Evolutionary conservation across 2,113 vertebrate genomes (phyloP).

Genomic region (Sceloporus tristichus): DNA sequence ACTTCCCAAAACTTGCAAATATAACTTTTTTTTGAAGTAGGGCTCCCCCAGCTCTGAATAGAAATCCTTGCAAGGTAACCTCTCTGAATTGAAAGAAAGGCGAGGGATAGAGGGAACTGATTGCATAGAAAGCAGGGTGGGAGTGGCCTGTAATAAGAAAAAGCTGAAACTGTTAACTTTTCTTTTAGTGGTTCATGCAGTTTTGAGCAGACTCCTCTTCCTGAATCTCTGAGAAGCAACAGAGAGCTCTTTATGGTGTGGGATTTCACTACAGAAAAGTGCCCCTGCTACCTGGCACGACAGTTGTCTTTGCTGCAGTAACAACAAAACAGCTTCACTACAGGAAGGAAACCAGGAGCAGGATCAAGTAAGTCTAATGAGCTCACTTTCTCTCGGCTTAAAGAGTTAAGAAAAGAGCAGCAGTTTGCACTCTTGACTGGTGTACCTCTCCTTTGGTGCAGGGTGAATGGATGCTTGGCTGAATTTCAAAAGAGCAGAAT

Average conservation of each 20-base stretch:
- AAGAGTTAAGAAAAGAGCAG: neutral
- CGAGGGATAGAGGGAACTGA: neutral
- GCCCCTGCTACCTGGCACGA: neutral
- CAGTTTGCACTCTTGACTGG: neutral
- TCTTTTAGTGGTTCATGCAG: slow-evolving; percentile 18
- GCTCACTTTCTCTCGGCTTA: neutral
- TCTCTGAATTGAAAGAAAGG: neutral
- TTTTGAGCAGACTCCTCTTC: slow-evolving; percentile 1
- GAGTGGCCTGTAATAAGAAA: neutral
- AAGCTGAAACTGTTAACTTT: slow-evolving; percentile 26
- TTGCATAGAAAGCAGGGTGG: neutral
- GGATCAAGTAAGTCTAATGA: slow-evolving; percentile 8
- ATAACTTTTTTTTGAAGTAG: too few relatives aligned
- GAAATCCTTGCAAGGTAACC: neutral
- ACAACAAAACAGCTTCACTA: slow-evolving; percentile 8
- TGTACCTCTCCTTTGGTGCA: neutral
- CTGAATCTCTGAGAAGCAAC: slow-evolving; percentile 24
- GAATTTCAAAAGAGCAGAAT: neutral
- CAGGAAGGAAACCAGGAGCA: neutral
- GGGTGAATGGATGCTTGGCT: neutral
- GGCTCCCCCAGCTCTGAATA: too few relatives aligned
- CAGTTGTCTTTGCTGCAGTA: neutral
- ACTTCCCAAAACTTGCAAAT: neutral
- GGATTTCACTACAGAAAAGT: slow-evolving; percentile 4
- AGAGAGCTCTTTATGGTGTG: slow-evolving; percentile 33